Percentiles rank a stretch among this genome's conserved stretches.
Evolutionary conservation across 2,113 vertebrate genomes (phyloP).

Genomic region (Myiopsitta monachus): DNA sequence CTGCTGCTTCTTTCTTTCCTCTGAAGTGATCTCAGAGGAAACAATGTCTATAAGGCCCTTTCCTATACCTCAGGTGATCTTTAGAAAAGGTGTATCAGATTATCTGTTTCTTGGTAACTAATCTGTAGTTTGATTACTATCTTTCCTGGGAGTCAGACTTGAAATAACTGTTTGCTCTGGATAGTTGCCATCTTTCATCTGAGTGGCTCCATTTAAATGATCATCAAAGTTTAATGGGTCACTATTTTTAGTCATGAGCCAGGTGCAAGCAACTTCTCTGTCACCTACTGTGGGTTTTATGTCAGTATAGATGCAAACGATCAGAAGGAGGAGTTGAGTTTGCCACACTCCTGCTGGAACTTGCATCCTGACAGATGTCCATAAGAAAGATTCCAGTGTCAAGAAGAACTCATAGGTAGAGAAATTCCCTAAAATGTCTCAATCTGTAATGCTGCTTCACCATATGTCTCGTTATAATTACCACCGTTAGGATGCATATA

Average conservation of each 20-base stretch:
- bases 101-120: neutral
- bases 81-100: neutral
- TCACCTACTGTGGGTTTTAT: slow-evolving; percentile 49
- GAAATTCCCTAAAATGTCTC: slow-evolving; percentile 57
- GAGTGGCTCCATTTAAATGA: neutral
- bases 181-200: slow-evolving; percentile 9
- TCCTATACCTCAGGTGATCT: neutral
- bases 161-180: slow-evolving; percentile 34
- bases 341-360: slow-evolving; percentile 46
- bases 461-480: slow-evolving; percentile 59
- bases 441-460: slow-evolving; percentile 50
- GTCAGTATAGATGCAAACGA: slow-evolving; percentile 30
- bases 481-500: slow-evolving; percentile 18
- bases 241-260: slow-evolving; percentile 42
- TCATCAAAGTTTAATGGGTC: slow-evolving; percentile 36
- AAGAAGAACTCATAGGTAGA: slow-evolving; percentile 52
- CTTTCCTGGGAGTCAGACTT: neutral
- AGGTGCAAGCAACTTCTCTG: slow-evolving; percentile 52
- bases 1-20: neutral
- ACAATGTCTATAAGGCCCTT: neutral
- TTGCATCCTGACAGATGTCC: slow-evolving; percentile 49
- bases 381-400: slow-evolving; percentile 39
- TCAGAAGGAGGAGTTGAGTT: slow-evolving; percentile 2
- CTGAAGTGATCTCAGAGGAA: neutral
- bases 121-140: neutral